phyloP scores from a whole-genome alignment of 2,113 vertebrate genomes.

The Saccopteryx leptura region DNA sequence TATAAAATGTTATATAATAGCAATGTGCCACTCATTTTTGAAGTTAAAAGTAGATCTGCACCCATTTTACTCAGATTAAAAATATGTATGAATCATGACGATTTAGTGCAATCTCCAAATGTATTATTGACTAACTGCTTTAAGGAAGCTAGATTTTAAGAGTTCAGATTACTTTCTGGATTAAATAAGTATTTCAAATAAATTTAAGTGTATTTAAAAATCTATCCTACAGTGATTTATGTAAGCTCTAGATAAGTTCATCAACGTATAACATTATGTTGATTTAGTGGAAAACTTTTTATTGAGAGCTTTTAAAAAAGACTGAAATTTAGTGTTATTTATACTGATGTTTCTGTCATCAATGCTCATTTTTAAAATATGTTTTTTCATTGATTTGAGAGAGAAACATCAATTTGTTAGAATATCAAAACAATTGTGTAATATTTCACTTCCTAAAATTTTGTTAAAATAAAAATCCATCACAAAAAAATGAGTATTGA shows the following conservation, averaged over 20 bases:
- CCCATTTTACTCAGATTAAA: constrained; percentile 47
- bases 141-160: constrained; percentile 44
- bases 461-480: constrained; percentile 46
- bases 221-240: background rate
- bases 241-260: background rate
- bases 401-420: background rate
- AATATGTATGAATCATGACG: constrained; percentile 45
- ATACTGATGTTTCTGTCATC: background rate
- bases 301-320: constrained; percentile 24
- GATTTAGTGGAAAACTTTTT: background rate
- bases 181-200: constrained; percentile 34
- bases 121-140: background rate
- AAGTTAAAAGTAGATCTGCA: constrained; percentile 11
- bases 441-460: constrained; percentile 55
- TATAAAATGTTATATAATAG: constrained; percentile 18
- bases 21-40: background rate
- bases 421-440: constrained; percentile 9
- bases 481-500: background rate
- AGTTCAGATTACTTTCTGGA: background rate
- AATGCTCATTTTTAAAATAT: background rate
- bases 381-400: no score
- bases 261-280: background rate
- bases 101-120: constrained; percentile 57
- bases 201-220: constrained; percentile 53
- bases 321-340: background rate